Conservation (phyloP, 2,888 invertebrate species). For the Pandemis cinnamomeana region DNA sequence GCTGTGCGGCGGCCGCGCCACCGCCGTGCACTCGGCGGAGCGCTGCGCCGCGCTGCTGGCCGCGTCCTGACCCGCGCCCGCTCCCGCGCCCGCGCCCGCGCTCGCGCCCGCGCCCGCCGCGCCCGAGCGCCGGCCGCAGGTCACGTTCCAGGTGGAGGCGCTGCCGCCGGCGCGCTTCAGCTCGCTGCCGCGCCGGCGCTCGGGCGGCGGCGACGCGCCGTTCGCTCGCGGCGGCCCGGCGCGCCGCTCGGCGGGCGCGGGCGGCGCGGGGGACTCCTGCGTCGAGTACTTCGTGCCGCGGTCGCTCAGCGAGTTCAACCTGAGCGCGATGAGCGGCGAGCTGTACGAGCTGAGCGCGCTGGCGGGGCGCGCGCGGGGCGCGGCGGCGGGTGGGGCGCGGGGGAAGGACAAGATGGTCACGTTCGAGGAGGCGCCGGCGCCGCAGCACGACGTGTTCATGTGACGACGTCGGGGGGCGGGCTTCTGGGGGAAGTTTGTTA, state of each 20-base stretch:
- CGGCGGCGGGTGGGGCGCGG: conserved; percentile 67
- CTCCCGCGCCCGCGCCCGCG: conserved; percentile 64
- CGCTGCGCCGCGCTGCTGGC: conserved; percentile 52
- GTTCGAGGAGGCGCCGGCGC: conserved; percentile 88
- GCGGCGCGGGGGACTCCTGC: conserved; percentile 85
- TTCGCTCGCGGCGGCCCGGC: conserved; percentile 87
- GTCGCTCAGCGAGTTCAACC: conserved; percentile 92
- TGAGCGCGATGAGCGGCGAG: conserved; percentile 85
- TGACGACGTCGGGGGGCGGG: conserved; percentile 78
- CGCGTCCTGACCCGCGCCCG: conserved; percentile 84
- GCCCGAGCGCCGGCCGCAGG: conserved; percentile 64
- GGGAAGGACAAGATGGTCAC: conserved; percentile 91
- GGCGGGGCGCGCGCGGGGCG: conserved; percentile 48
- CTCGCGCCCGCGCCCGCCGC: conserved; percentile 62
- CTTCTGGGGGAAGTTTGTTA: conserved; percentile 68
- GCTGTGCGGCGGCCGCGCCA: conserved; percentile 47
- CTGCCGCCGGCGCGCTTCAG: conserved; percentile 80
- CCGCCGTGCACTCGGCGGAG: conserved; percentile 60
- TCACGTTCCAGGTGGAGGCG: conserved; percentile 71
- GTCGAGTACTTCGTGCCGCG: conserved; percentile 93
- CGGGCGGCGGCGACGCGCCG: conserved; percentile 62
- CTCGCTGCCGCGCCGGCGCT: conserved; percentile 82
- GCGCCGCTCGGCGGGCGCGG: conserved; percentile 85
- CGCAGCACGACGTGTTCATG: conserved; percentile 90
- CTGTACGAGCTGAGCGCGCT: conserved; percentile 54